A percentile compares a stretch with the other conserved stretches of the same genome.
phyloP scores from a whole-genome alignment of 2,113 vertebrate genomes.

The Platichthys stellatus region DNA sequence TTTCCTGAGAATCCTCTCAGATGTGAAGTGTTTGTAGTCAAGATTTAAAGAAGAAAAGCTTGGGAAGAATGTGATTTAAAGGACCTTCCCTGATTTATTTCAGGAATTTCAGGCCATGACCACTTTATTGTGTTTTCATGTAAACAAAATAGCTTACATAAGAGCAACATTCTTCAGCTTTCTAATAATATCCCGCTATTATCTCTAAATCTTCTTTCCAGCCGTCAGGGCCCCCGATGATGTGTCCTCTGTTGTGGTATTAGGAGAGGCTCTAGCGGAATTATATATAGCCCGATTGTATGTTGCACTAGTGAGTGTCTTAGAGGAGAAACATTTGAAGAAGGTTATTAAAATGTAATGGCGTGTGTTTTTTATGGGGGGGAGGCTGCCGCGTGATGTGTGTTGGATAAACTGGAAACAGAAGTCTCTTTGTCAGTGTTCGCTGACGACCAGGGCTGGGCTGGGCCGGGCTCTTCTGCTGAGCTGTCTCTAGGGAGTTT shows the following conservation, averaged over 20 bases:
- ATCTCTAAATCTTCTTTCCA: constrained; percentile 66
- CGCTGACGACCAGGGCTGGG: constrained; percentile 25
- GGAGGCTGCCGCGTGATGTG: constrained; percentile 61
- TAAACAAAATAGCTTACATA: constrained; percentile 56
- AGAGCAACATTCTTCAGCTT: constrained; percentile 51
- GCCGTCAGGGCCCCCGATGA: constrained; percentile 25
- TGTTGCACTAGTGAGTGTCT: constrained; percentile 29
- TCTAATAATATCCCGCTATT: constrained; percentile 64
- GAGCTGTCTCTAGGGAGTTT: constrained; percentile 61
- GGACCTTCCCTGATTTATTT: neutral
- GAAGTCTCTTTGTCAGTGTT: constrained; percentile 77
- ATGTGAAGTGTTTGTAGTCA: neutral
- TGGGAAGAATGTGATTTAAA: neutral
- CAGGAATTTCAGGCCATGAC: constrained; percentile 10
- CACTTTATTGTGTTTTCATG: constrained; percentile 38
- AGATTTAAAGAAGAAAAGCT: neutral
- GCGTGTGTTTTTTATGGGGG: constrained; percentile 45
- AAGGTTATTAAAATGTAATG: constrained; percentile 44
- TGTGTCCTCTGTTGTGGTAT: constrained; percentile 44
- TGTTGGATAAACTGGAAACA: constrained; percentile 76
- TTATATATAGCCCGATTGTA: constrained; percentile 39
- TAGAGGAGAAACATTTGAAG: constrained; percentile 42
- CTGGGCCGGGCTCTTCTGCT: constrained; percentile 35
- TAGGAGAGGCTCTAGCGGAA: constrained; percentile 27
- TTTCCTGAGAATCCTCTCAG: neutral